Percentiles rank a stretch among this genome's conserved stretches.
Conservation (phyloP, 30 jellyfish, hydroid and myxozoan genomes). For the Pelagia noctiluca region DNA sequence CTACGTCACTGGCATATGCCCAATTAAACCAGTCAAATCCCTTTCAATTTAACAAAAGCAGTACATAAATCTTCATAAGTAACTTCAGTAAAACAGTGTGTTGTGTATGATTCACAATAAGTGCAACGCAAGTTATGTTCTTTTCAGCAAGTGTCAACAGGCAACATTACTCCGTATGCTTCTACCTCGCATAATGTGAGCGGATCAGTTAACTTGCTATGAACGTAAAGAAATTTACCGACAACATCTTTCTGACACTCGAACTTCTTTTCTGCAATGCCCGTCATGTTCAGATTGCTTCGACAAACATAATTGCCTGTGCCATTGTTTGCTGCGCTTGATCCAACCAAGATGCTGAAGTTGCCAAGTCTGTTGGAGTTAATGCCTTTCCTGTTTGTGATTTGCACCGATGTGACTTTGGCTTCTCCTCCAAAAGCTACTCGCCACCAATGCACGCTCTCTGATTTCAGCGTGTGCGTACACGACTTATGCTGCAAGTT, state of each 20-base stretch:
- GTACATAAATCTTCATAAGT: too few species aligned
- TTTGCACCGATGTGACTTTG: not conserved
- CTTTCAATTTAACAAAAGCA: too few species aligned
- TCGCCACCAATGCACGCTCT: not conserved
- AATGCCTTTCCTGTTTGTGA: not conserved
- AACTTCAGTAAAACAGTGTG: too few species aligned
- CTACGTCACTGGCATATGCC: too few species aligned
- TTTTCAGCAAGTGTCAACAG: too few species aligned
- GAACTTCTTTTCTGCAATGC: not conserved
- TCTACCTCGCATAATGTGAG: slow-evolving; percentile 9
- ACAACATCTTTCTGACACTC: not conserved
- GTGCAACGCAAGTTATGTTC: too few species aligned
- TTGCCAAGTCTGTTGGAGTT: not conserved
- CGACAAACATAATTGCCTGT: not conserved
- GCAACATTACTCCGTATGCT: not conserved
- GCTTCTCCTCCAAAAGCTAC: not conserved
- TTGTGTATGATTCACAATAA: too few species aligned
- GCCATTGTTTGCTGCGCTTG: not conserved
- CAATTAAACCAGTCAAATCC: too few species aligned
- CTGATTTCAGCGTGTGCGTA: not conserved
- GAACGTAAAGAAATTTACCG: not conserved
- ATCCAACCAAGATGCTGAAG: not conserved
- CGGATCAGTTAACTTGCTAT: not conserved
- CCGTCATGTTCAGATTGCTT: not conserved
- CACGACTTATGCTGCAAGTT: not conserved